Evolutionary conservation across 2,113 vertebrate species (phyloP), one percentile per base, ranked within the genome.

Genomic region (Scortum barcoo): DNA sequence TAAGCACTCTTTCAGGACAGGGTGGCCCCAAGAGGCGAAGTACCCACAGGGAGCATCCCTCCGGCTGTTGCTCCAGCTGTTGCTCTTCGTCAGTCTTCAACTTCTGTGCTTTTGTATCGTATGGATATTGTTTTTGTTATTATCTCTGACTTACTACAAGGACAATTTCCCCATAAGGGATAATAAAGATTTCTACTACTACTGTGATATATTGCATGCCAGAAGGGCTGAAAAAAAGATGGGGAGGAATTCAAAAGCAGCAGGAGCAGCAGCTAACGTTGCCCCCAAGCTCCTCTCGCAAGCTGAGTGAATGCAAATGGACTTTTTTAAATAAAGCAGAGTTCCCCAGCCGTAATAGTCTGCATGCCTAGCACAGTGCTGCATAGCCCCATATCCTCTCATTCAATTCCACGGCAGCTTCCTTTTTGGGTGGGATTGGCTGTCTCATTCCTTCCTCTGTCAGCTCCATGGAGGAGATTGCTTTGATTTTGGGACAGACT

Each of bases 401-500:
- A 85, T 87, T 87, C 65, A 77, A 63, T 88, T 82, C 69, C 30
- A 67, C 72, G 74, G 77, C 71, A 83, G 76, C 81, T 87, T 91
- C 81, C 62, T 83, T 82, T 86, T 81, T 77, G 76, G 75, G 48
- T 61, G 78, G 86, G 76, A 84, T 88, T 86, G 84, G 46, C 89
- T 61, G 69, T 75, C 60, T 77, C 67, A 91, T 83, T 88, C 76
- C 70, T 72, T 83, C 73, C 81, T 79, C 67, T 71, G 69, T 80
- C 69, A 22, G 78, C 82, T 85, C 85, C 80, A 72, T 65, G 30
- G 76, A 81, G 76, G 81, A 91, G 89, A 90, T 87, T 84, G 80
- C 87, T 87, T 85, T 90, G 89, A 90, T 93, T 91, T 88, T 74
- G 65, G 78, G 68, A 69, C 81, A 81, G 84, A 89, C 91, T 85